A percentile compares a stretch with the other conserved stretches of the same genome.
Conservation (phyloP, 1,140 invertebrate genomes). For the Spodoptera frugiperda region DNA sequence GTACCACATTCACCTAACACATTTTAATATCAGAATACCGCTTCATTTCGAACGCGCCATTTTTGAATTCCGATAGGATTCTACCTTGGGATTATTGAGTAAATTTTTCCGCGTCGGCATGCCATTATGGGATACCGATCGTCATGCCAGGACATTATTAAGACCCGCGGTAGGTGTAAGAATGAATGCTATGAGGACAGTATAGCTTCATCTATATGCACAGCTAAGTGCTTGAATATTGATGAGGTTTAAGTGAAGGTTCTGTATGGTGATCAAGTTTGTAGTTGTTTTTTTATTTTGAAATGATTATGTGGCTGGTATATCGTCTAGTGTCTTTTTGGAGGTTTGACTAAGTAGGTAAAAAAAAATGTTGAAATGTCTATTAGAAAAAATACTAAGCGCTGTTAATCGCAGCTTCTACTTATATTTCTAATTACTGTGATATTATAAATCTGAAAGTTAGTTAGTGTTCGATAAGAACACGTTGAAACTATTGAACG, state of each 20-base stretch:
- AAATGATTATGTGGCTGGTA: no score
- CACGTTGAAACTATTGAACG: no score
- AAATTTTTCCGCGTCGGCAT: slow-evolving; percentile 74
- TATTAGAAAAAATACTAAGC: no score
- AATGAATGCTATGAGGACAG: slow-evolving; percentile 53
- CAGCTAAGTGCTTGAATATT: slow-evolving; percentile 17
- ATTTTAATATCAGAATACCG: slow-evolving; percentile 42
- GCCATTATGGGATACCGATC: slow-evolving; percentile 64
- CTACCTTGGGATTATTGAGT: slow-evolving; percentile 61
- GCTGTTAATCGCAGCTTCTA: no score
- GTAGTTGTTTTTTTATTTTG: no score
- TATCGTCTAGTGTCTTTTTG: no score
- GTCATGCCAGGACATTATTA: slow-evolving; percentile 59
- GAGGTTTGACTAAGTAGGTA: no score
- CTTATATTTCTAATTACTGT: no score
- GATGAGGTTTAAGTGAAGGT: slow-evolving; percentile 31
- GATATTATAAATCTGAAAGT: no score
- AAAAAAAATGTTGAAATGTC: no score
- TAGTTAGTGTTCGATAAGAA: no score
- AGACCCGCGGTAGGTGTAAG: slow-evolving; percentile 45
- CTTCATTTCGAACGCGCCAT: slow-evolving; percentile 22
- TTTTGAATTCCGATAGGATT: slow-evolving; percentile 65
- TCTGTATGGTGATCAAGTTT: no score
- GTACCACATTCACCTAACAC: neutral
- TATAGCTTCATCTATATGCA: slow-evolving; percentile 51